Conservation (phyloP, 2,797 vertebrate species). For the Orestias chungarensis region DNA sequence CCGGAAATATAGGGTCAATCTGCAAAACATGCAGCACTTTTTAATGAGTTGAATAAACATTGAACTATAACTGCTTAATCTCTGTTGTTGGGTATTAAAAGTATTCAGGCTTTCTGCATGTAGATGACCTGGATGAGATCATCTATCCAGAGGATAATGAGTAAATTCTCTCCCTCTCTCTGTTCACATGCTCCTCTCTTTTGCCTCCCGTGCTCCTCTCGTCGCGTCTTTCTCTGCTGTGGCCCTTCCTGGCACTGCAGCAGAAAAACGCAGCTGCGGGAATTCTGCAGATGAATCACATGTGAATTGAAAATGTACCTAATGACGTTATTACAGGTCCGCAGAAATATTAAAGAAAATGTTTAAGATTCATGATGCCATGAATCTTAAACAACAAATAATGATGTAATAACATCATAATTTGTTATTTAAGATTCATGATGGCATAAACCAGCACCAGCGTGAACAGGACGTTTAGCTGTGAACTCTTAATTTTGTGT, state of each 20-base stretch:
- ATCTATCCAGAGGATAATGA: conserved; percentile 30
- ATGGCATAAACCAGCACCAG: too few relatives aligned
- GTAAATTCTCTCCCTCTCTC: neutral
- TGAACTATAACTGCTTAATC: neutral
- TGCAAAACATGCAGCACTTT: neutral
- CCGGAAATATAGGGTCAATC: neutral
- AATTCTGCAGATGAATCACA: conserved; percentile 23
- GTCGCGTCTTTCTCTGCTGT: neutral
- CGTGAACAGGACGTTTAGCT: too few relatives aligned
- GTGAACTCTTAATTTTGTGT: neutral
- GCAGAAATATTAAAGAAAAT: neutral
- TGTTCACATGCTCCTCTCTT: neutral
- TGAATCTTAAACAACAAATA: too few relatives aligned
- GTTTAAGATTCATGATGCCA: neutral
- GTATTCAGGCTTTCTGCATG: neutral
- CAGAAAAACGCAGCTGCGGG: conserved; percentile 20
- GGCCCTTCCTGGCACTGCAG: conserved; percentile 36
- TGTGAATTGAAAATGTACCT: neutral
- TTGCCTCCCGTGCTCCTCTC: neutral
- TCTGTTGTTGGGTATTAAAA: neutral
- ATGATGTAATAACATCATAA: too few relatives aligned
- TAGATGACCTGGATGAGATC: conserved; percentile 21
- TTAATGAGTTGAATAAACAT: neutral
- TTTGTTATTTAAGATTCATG: neutral
- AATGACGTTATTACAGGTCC: neutral